These are phyloP conservation scores for Pseudopodoces humilis DNA, from an alignment of 2,113 vertebrate species.

Conservation along the genomic window DNA sequence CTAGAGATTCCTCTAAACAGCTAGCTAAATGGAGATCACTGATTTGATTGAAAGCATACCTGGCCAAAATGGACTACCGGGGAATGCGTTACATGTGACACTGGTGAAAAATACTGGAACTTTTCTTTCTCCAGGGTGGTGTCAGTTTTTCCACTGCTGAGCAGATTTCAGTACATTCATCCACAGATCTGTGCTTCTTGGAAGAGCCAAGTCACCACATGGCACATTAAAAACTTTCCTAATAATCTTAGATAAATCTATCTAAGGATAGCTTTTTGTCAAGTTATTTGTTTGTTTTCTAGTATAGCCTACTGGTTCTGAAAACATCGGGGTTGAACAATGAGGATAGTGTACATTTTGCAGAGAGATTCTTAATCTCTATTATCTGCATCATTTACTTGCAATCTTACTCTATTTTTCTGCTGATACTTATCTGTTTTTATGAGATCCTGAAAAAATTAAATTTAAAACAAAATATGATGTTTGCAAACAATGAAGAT, in stretches of 20 bases:
- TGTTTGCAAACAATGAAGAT: not conserved
- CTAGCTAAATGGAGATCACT: slow-evolving; percentile 18
- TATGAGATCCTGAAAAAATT: slow-evolving; percentile 45
- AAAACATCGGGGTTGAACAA: slow-evolving; percentile 29
- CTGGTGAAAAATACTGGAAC: slow-evolving; percentile 8
- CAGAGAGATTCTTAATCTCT: slow-evolving; percentile 39
- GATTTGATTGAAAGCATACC: slow-evolving; percentile 47
- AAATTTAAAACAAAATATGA: not conserved
- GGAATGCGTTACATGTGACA: slow-evolving; percentile 28
- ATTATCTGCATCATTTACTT: slow-evolving; percentile 61
- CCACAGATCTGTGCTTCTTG: not conserved
- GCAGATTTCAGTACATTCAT: not conserved
- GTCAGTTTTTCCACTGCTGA: not conserved
- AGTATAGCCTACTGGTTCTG: slow-evolving; percentile 51
- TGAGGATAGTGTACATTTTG: slow-evolving; percentile 18
- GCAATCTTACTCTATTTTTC: slow-evolving; percentile 54
- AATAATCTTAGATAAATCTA: slow-evolving; percentile 51
- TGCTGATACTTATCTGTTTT: slow-evolving; percentile 30
- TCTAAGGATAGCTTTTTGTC: slow-evolving; percentile 53
- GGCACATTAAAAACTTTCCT: slow-evolving; percentile 36
- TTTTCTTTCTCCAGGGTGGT: not conserved
- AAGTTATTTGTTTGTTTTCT: slow-evolving; percentile 16
- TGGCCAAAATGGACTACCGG: slow-evolving; percentile 19
- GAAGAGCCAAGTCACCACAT: slow-evolving; percentile 18
- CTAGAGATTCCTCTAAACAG: slow-evolving; percentile 42